These are phyloP conservation scores for Planococcus citri DNA, from an alignment of 1,140 invertebrate genomes.

Conservation along the genomic window DNA sequence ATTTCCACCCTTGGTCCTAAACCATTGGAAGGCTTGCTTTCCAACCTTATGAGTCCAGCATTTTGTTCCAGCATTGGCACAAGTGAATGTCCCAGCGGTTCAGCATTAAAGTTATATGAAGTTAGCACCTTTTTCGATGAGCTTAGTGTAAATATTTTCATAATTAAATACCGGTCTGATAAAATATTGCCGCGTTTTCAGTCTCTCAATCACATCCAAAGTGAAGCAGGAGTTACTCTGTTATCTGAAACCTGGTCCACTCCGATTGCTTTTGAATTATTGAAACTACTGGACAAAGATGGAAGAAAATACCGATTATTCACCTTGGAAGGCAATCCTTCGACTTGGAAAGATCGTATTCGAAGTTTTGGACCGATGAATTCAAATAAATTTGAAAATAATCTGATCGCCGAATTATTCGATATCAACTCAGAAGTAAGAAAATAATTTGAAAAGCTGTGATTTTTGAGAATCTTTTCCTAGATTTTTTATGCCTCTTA, in stretches of 20 bases:
- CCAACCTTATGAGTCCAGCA: slow-evolving; percentile 12
- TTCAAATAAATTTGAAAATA: background rate
- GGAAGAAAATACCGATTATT: background rate
- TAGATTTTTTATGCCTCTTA: background rate
- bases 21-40: background rate
- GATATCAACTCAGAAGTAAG: background rate
- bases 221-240: background rate
- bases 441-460: background rate
- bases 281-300: background rate
- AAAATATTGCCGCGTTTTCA: too few relatives aligned
- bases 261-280: background rate
- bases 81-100: slow-evolving; percentile 4
- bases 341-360: background rate
- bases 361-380: background rate
- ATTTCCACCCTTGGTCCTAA: slow-evolving; percentile 23
- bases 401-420: background rate
- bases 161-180: background rate
- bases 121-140: background rate
- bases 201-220: background rate
- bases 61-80: slow-evolving; percentile 18
- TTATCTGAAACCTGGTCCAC: background rate
- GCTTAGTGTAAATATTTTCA: background rate
- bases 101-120: background rate
- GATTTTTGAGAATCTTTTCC: background rate
- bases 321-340: background rate